A percentile compares a stretch with the other conserved stretches of the same genome.
These are phyloP conservation scores for Erinaceus europaeus DNA, from an alignment of 2,113 vertebrate genomes.

Conservation along the genomic window DNA sequence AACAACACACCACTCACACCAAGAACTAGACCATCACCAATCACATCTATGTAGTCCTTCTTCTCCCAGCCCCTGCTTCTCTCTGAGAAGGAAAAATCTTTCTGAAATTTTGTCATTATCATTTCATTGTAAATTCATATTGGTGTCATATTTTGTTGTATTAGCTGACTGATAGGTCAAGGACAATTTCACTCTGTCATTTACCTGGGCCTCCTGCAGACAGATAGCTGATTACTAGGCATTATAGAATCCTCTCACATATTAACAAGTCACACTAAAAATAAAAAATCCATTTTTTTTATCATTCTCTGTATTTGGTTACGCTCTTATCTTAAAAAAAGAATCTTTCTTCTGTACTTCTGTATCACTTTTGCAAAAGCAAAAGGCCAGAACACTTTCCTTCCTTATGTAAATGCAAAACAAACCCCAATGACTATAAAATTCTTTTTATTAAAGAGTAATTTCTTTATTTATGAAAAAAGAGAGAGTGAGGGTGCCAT, in stretches of 20 bases:
- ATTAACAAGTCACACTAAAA: background rate
- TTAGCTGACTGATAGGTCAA: background rate
- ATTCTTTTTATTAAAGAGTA: too few relatives aligned
- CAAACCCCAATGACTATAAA: background rate
- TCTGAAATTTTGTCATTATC: background rate
- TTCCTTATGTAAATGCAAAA: background rate
- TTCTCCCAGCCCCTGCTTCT: background rate
- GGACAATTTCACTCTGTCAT: background rate
- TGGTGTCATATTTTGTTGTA: background rate
- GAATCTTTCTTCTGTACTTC: background rate
- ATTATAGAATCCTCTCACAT: background rate
- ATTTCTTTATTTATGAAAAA: too few relatives aligned
- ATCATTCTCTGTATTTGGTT: background rate
- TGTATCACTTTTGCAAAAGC: background rate
- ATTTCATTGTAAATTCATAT: background rate
- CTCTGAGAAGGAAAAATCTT: background rate
- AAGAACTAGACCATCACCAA: background rate
- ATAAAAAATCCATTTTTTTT: slow-evolving; percentile 16
- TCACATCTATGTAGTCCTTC: background rate
- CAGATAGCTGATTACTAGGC: background rate
- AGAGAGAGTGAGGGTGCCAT: too few relatives aligned
- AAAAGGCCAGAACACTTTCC: background rate
- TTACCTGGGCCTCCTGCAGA: background rate
- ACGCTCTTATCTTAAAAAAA: background rate
- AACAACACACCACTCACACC: background rate